Evolutionary conservation across 2,888 invertebrate species (phyloP), one percentile per base, ranked within the genome.

Genomic region (Litoditis marina): DNA sequence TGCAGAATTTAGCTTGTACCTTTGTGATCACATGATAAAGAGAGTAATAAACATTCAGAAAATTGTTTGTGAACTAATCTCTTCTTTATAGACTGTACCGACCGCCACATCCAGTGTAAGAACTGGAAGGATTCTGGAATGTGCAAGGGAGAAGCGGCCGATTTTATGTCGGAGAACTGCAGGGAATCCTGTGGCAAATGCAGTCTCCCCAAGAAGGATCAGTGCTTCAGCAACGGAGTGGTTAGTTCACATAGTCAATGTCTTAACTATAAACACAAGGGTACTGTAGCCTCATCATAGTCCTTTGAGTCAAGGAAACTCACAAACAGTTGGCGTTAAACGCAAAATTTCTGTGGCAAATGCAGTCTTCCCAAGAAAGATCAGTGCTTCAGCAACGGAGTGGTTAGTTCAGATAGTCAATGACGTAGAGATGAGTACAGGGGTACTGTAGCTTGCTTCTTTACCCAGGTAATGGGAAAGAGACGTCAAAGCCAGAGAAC

Each of bases 121-220:
- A 58, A 62, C 13, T 76, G 71, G 69, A 69, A 68, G 51, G 60
- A 66, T 25, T 62, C 61, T 28, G 68, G 72, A 19, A 73, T 73
- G 73, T 76, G 76, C 61, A 27, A 30, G 28, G 73, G 73, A n/a
- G 68, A 67, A 30, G 70, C 72, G 22, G 66, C 67, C 2, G 66
- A 67, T 34, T 81, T 80, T 65, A 77, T 81, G 78, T 66, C 72
- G 25, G 81, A 81, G 61, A 81, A 81, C 63, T 81, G 81, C 47
- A 69, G 81, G 16, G 50, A 66, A 19, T 62, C 66, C n/a, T 81
- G 81, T 58, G 71, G 70, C 53, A 66, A 80, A 30, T 81, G 81
- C 61, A 34, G 42, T 1, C 42, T 70, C 25, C 30, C 57, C 3
- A 64, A 69, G 50, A 60, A 61, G 16, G 58, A 64, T 11, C 69